These are phyloP conservation scores for Stictocephala bisonia DNA, from an alignment of 2,888 invertebrate genomes.

Conservation along the genomic window DNA sequence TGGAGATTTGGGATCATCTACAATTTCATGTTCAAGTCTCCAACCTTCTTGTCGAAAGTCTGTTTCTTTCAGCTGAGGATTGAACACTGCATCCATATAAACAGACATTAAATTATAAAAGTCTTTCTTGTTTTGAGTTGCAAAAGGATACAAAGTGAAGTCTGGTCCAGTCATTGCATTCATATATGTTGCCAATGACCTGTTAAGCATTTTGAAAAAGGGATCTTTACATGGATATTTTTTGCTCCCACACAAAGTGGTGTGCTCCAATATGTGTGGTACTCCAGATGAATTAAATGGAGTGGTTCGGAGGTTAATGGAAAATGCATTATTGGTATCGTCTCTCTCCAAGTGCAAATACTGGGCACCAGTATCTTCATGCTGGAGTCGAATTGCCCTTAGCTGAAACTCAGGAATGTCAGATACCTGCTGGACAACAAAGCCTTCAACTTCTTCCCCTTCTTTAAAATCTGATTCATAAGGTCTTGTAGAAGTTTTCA, in stretches of 20 bases:
- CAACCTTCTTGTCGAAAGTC: constrained; percentile 97
- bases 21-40: constrained; percentile 85
- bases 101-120: constrained; percentile 88
- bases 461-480: constrained; percentile 40
- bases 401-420: constrained; percentile 84
- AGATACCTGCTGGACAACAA: constrained; percentile 53
- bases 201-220: constrained; percentile 94
- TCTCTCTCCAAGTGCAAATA: constrained; percentile 90
- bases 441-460: constrained; percentile 56
- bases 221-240: constrained; percentile 92
- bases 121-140: constrained; percentile 89
- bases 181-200: constrained; percentile 95
- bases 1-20: constrained; percentile 78
- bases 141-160: constrained; percentile 94
- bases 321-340: constrained; percentile 92
- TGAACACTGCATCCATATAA: constrained; percentile 90
- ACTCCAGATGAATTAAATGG: constrained; percentile 83
- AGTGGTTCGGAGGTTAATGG: constrained; percentile 90
- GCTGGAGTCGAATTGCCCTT: constrained; percentile 79
- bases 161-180: constrained; percentile 95
- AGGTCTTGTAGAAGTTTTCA: background rate
- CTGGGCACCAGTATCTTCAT: constrained; percentile 84
- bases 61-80: constrained; percentile 80
- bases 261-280: constrained; percentile 95
- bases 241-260: constrained; percentile 89